Conservation (phyloP, 2,113 vertebrate genomes). For the Cynocephalus volans region DNA sequence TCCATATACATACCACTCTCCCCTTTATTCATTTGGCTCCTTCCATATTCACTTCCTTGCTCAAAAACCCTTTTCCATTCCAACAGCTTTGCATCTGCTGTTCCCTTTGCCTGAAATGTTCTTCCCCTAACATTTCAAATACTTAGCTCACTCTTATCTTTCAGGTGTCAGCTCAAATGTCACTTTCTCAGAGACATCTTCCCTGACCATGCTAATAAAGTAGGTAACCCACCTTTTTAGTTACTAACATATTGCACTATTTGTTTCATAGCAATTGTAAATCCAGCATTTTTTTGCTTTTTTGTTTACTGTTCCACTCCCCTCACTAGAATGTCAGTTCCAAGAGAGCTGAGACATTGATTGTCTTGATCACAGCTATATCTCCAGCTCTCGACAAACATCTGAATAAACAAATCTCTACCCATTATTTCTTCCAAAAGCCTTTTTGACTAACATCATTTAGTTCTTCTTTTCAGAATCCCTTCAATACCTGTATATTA, state of each 20-base stretch:
- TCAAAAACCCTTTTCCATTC: background rate
- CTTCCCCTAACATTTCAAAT: background rate
- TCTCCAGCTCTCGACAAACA: background rate
- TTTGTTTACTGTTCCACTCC: slow-evolving; percentile 26
- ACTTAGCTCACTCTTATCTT: background rate
- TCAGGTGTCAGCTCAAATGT: slow-evolving; percentile 32
- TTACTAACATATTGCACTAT: slow-evolving; percentile 13
- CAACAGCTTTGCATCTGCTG: background rate
- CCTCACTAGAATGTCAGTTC: background rate
- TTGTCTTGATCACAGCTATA: slow-evolving; percentile 4
- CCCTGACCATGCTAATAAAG: background rate
- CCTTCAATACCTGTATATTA: background rate
- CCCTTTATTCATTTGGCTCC: background rate
- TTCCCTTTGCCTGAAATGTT: slow-evolving; percentile 20
- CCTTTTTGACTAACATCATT: slow-evolving; percentile 11
- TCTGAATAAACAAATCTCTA: background rate
- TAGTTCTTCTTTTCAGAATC: slow-evolving; percentile 43
- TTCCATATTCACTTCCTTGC: background rate
- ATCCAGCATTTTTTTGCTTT: background rate
- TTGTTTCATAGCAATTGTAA: slow-evolving; percentile 26
- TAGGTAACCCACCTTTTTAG: background rate
- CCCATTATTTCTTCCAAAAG: slow-evolving; percentile 22
- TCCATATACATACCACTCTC: background rate
- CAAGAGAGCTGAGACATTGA: background rate
- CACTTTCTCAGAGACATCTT: background rate